Evolutionary conservation across 2,888 invertebrate genomes (phyloP), one percentile per base, ranked within the genome.

Genomic region (Cantharis flavilabris): DNA sequence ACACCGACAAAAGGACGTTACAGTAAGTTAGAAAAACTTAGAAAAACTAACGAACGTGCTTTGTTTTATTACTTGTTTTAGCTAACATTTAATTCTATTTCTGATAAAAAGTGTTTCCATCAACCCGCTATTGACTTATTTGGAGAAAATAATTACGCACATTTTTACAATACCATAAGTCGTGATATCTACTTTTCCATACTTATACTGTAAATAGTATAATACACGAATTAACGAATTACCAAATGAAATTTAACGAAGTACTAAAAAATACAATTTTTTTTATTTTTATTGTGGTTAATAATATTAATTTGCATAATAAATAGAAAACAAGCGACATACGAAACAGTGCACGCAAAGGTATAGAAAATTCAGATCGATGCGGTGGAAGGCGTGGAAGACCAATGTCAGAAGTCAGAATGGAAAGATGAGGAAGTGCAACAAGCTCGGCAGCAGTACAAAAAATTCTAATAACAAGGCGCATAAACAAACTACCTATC

Each of bases 1-100:
- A 80, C 26, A 26, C 83, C 83, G 83, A 83, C 84, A 85, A 84
- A 67, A 84, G 83, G 76, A 49, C 49, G 49, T 49, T 49, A 49
- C 49, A 49, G 49, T 75, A 76, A 75, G 73, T 81, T 77, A 76
- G 74, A 69, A 72, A 70, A 77, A 76, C 49, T 49, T 74, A 76
- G 79, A 80, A 83, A 83, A 82, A 83, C 82, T 72, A 73, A 77
- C 80, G 77, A 76, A 82, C 81, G 81, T 81, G 81, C 79, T 76
- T 79, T 80, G 81, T 81, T 81, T 80, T 81, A 80, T 81, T 81
- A 77, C 78, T 79, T 76, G 80, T 79, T 78, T 78, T 76, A 81
- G 78, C 80, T 79, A 76, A 69, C 78, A 80, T 77, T 80, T 80
- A 82, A 69, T 69, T 78, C 63, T 62, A 67, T 64, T 75, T 70